These are phyloP conservation scores for Drosophila busckii DNA, from an alignment of 1,140 invertebrate species.

Conservation along the genomic window DNA sequence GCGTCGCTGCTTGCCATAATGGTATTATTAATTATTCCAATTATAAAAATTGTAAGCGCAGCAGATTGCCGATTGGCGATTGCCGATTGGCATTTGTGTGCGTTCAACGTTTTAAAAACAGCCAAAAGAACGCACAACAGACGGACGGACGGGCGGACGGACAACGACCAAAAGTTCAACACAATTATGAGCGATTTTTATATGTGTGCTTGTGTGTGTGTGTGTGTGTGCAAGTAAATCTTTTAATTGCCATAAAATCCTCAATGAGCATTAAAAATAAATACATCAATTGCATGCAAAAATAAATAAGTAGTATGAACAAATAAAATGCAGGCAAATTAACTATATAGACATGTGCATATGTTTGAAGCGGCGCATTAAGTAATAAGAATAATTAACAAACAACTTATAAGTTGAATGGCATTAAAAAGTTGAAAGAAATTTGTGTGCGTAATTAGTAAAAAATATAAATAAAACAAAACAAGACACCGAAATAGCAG, in stretches of 20 bases:
- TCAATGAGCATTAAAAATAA: slow-evolving; percentile 73
- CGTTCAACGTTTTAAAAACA: slow-evolving; percentile 55
- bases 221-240: slow-evolving; percentile 52
- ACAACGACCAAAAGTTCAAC: slow-evolving; percentile 47
- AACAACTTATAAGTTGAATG: too few species aligned
- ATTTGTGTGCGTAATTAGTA: too few species aligned
- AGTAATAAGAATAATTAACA: too few species aligned
- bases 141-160: not conserved
- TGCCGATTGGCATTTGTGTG: slow-evolving; percentile 31
- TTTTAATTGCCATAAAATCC: slow-evolving; percentile 75
- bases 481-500: too few species aligned
- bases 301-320: not conserved
- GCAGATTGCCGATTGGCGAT: slow-evolving; percentile 56
- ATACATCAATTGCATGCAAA: slow-evolving; percentile 46
- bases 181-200: slow-evolving; percentile 61
- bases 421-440: too few species aligned
- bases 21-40: slow-evolving; percentile 79
- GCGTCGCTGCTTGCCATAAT: slow-evolving; percentile 52
- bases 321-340: slow-evolving; percentile 23
- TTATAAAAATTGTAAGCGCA: slow-evolving; percentile 77
- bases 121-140: slow-evolving; percentile 8
- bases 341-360: too few species aligned
- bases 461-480: too few species aligned
- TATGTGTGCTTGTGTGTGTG: not conserved
- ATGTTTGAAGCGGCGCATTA: too few species aligned